Conservation (phyloP, 2,113 vertebrate species). For the Rhegmatorhina hoffmannsi region DNA sequence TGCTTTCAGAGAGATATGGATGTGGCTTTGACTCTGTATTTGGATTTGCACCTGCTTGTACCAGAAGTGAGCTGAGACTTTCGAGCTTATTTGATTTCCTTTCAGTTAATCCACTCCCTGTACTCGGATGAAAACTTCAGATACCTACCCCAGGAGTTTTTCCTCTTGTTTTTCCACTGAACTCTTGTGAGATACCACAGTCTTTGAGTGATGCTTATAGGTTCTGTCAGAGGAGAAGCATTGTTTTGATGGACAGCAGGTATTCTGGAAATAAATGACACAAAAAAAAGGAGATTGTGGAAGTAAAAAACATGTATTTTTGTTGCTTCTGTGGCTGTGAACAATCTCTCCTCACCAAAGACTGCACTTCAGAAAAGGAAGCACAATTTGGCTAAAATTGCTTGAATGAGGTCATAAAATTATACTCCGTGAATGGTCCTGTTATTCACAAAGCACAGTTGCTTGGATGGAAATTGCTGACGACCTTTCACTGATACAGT, state of each 20-base stretch:
- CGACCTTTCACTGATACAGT: conserved; percentile 20
- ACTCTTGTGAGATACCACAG: background rate
- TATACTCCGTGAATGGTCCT: background rate
- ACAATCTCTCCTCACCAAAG: background rate
- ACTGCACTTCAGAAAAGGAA: background rate
- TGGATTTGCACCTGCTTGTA: background rate
- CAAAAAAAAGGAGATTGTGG: background rate
- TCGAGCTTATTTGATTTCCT: background rate
- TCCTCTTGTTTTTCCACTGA: background rate
- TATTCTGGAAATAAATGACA: background rate
- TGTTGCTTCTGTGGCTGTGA: background rate
- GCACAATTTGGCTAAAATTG: background rate
- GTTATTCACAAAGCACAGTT: conserved; percentile 15
- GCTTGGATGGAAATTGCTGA: conserved; percentile 40
- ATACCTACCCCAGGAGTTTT: background rate
- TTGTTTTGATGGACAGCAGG: background rate
- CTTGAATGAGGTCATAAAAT: conserved; percentile 1
- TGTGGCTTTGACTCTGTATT: background rate
- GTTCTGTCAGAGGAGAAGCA: background rate
- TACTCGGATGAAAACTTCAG: background rate
- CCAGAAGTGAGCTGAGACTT: background rate
- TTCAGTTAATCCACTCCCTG: background rate
- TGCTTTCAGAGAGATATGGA: background rate
- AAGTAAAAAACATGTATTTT: background rate
- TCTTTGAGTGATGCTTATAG: background rate